Evolutionary conservation across 2,888 invertebrate genomes (phyloP).

Genomic region (Antitype chi): DNA sequence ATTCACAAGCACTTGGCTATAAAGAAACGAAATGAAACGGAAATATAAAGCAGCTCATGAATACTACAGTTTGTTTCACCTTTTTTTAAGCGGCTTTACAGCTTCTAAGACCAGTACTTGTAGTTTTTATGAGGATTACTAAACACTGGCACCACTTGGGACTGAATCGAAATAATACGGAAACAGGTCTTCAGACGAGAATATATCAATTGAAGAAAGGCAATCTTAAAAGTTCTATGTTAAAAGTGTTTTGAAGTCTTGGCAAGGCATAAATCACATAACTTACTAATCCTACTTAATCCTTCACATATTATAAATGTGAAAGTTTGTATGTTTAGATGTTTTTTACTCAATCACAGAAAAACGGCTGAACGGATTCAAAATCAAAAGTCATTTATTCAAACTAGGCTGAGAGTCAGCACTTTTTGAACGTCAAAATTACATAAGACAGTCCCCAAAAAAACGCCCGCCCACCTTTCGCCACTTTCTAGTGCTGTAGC

Average conservation of each 20-base stretch:
- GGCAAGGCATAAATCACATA: background rate
- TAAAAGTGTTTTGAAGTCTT: background rate
- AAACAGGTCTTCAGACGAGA: slow-evolving; percentile 3
- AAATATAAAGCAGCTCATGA: slow-evolving; percentile 56
- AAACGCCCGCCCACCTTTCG: too few relatives aligned
- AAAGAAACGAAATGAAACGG: slow-evolving; percentile 59
- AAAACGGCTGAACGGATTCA: too few relatives aligned
- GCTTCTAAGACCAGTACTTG: slow-evolving; percentile 44
- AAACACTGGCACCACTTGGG: slow-evolving; percentile 16
- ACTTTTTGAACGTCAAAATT: too few relatives aligned
- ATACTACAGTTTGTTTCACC: slow-evolving; percentile 37
- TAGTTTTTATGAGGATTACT: slow-evolving; percentile 56
- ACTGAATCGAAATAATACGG: slow-evolving; percentile 24
- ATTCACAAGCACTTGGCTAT: slow-evolving; percentile 27
- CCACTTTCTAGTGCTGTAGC: too few relatives aligned
- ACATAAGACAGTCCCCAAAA: too few relatives aligned
- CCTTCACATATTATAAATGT: too few relatives aligned
- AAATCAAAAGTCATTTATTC: too few relatives aligned
- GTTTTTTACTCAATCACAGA: too few relatives aligned
- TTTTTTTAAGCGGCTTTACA: slow-evolving; percentile 55
- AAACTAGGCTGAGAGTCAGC: too few relatives aligned
- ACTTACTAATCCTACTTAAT: too few relatives aligned
- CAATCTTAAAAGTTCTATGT: background rate
- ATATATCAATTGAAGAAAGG: slow-evolving; percentile 10
- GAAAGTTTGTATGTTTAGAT: too few relatives aligned